Conservation (phyloP, 2,113 vertebrate species). For the Camelus bactrianus region DNA sequence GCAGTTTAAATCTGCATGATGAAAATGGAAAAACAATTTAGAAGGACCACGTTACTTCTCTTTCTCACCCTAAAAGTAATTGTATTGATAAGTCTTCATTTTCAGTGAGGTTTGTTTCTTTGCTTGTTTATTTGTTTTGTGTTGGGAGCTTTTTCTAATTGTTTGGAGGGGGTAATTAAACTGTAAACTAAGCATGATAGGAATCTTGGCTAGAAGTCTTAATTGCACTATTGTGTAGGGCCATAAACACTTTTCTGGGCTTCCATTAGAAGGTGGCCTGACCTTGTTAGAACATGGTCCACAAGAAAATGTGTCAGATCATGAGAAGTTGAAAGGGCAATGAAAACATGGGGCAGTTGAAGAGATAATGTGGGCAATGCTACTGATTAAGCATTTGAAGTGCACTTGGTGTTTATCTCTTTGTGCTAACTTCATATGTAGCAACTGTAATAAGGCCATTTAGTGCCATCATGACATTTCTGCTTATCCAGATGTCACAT, state of each 20-base stretch:
- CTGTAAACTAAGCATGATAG: background rate
- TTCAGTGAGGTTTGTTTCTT: background rate
- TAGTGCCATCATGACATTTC: conserved; percentile 52
- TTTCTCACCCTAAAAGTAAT: background rate
- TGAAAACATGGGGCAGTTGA: background rate
- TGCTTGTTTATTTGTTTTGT: background rate
- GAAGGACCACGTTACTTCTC: background rate
- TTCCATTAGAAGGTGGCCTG: background rate
- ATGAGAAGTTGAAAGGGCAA: background rate
- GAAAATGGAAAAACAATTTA: background rate
- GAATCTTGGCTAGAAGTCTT: background rate
- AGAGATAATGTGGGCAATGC: background rate
- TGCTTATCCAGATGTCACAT: conserved; percentile 66
- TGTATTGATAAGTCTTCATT: background rate
- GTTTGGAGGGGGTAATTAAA: background rate
- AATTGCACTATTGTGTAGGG: background rate
- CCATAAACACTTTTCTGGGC: background rate
- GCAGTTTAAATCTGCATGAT: background rate
- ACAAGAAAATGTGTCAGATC: background rate
- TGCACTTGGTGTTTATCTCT: background rate
- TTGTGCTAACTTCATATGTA: conserved; percentile 3
- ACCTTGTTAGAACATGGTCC: background rate
- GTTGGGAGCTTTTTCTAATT: background rate
- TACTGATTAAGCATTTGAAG: background rate
- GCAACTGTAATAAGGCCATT: background rate